These are phyloP conservation scores for Otis tarda DNA, from an alignment of 2,113 vertebrate species.

Conservation along the genomic window DNA sequence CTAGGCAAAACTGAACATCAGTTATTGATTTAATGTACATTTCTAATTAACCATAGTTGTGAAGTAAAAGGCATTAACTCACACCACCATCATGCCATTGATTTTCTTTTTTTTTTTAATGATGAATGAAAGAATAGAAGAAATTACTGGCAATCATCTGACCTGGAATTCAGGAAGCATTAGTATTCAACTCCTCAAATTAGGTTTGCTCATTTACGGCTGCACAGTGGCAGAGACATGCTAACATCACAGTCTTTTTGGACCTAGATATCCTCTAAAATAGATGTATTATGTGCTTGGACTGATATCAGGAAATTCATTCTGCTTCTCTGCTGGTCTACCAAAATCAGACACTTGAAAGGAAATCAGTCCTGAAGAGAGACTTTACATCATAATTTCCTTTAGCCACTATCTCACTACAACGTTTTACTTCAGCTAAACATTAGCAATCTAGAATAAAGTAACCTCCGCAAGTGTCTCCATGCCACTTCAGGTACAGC, in stretches of 20 bases:
- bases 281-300: not conserved
- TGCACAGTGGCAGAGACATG: not conserved
- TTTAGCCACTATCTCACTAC: not conserved
- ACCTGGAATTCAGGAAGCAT: not conserved
- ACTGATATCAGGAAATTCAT: not conserved
- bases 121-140: not conserved
- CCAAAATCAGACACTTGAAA: not conserved
- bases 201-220: not conserved
- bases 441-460: not conserved
- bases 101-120: not conserved
- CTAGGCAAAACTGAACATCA: not conserved
- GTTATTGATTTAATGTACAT: not conserved
- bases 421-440: not conserved
- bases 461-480: not conserved
- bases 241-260: not conserved
- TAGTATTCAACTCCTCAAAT: not conserved
- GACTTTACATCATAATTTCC: not conserved
- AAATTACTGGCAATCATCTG: not conserved
- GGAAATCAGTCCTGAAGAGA: not conserved
- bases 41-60: not conserved
- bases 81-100: not conserved
- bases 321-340: not conserved
- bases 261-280: not conserved
- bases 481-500: not conserved
- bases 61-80: not conserved